Base-by-base conservation (phyloP, 1,140 invertebrate species). In the Ips nitidus region DNA sequence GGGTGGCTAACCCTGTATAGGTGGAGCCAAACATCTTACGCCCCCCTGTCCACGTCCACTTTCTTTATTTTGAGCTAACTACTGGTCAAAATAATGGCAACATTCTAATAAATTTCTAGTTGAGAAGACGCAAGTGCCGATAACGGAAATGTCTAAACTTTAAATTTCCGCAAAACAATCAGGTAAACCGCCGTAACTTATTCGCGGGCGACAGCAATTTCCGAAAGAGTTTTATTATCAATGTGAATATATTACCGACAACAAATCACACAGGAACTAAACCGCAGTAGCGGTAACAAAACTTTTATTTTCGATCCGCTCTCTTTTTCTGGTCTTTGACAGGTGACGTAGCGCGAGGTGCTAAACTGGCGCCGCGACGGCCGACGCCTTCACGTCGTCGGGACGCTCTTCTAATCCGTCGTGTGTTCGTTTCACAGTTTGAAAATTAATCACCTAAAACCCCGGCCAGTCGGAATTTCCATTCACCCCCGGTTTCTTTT, bases 281-380 rank as follows among this genome's bases (percentile, higher is more conserved):
- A 37, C 7, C 37, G 53, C 22, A 56, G 22, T 38, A 2, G 37
- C n/a, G 39, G 38, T 36, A 37, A 56, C 22, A 3, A 63, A 63
- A 63, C 57, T 59, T 59, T 63, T 63, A 63, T 63, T 61, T 61
- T 61, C 3, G 4, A 5, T n/a, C 41, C 55, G 37, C 52, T 55
- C 52, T 55, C 5, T 22, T 55, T 40, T 55, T 40, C 41, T 37
- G n/a, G 8, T 41, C 41, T 41, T 39, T 59, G 57, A 59, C 57
- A 63, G 60, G 60, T 63, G 60, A 63, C 60, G 39, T 47, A 22
- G 50, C 43, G 22, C 60, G 60, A 63, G 60, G 60, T 63, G 60
- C 60, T 63, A 63, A 63, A 59, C 36, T 38, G 57, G 57, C 57
- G 57, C 57, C 57, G 57, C 57, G 39, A 59, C 38, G 57, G 6